A percentile compares a stretch with the other conserved stretches of the same genome.
Conservation (phyloP, 2,888 invertebrate genomes). For the Agonopterix alstromeriana region DNA sequence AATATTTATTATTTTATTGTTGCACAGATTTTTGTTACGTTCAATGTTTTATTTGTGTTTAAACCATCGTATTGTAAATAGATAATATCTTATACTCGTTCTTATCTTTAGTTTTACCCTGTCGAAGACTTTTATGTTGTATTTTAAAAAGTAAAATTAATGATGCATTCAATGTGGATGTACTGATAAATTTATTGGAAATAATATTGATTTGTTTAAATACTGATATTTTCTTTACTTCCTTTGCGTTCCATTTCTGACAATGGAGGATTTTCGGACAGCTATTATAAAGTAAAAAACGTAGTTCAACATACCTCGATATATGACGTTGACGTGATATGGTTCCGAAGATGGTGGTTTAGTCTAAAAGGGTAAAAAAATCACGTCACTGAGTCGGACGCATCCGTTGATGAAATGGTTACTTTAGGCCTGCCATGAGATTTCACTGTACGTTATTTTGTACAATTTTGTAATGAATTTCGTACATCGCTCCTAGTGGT, state of each 20-base stretch:
- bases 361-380: too few relatives aligned
- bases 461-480: too few relatives aligned
- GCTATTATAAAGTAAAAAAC: too few relatives aligned
- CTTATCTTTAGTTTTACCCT: conserved; percentile 56
- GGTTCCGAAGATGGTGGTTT: too few relatives aligned
- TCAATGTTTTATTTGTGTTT: conserved; percentile 71
- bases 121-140: conserved; percentile 68
- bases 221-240: conserved; percentile 30
- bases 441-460: too few relatives aligned
- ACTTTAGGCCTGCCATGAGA: too few relatives aligned
- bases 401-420: too few relatives aligned
- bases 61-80: conserved; percentile 71
- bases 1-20: conserved; percentile 75
- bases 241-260: not conserved
- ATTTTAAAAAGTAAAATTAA: conserved; percentile 55
- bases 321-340: too few relatives aligned
- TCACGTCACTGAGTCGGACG: too few relatives aligned
- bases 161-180: conserved; percentile 70
- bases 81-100: conserved; percentile 57
- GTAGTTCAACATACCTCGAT: too few relatives aligned
- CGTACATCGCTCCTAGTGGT: too few relatives aligned
- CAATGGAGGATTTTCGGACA: too few relatives aligned
- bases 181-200: conserved; percentile 75
- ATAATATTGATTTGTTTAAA: conserved; percentile 77
- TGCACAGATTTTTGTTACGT: conserved; percentile 74